These are phyloP conservation scores for Scolopax rusticola DNA, from an alignment of 2,797 vertebrate genomes.

Conservation along the genomic window DNA sequence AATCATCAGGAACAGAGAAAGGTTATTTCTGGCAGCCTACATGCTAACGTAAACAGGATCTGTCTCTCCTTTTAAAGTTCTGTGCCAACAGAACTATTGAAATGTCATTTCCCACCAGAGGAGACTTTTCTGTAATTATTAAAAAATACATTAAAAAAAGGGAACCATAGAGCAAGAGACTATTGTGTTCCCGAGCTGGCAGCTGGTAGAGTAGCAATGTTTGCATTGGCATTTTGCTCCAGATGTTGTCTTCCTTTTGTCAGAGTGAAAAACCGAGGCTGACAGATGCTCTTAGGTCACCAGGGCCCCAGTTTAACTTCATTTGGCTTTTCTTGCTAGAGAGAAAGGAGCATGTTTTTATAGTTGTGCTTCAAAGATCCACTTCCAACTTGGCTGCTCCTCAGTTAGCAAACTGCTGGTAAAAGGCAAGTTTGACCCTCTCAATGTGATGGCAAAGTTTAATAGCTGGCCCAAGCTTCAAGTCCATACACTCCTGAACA, in stretches of 20 bases:
- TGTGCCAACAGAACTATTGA: constrained; percentile 62
- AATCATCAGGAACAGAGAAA: constrained; percentile 59
- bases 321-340: constrained; percentile 57
- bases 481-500: constrained; percentile 98
- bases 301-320: constrained; percentile 36
- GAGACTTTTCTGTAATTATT: constrained; percentile 60
- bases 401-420: constrained; percentile 97
- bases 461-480: constrained; percentile 97
- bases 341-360: constrained; percentile 52
- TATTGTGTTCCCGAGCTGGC: constrained; percentile 66
- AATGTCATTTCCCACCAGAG: constrained; percentile 66
- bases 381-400: constrained; percentile 64
- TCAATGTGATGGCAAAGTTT: constrained; percentile 99
- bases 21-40: constrained; percentile 66
- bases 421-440: constrained; percentile 98
- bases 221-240: constrained; percentile 75
- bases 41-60: constrained; percentile 62
- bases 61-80: constrained; percentile 59
- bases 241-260: constrained; percentile 66
- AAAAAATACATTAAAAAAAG: constrained; percentile 68
- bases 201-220: constrained; percentile 66
- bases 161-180: constrained; percentile 71
- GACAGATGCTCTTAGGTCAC: constrained; percentile 57
- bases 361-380: constrained; percentile 80
- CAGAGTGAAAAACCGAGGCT: constrained; percentile 75